Evolutionary conservation across 2,888 invertebrate species (phyloP), one percentile per base, ranked within the genome.

Genomic region (Notodonta ziczac): DNA sequence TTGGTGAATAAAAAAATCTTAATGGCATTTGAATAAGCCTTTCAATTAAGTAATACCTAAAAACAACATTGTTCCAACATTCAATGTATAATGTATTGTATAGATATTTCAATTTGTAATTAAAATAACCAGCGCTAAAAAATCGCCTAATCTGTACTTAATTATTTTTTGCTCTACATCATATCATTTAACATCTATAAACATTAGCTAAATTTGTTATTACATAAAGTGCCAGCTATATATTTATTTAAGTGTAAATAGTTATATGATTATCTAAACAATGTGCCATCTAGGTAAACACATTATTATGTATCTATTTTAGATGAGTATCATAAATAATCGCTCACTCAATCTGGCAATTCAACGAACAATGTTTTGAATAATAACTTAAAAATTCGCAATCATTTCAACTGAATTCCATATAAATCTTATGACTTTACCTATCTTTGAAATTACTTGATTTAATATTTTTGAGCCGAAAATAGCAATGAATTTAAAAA

Each of bases 141-240:
- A 57, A 59, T 40, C 57, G 46, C 40, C 58, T 65, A 63, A 56
- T 51, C 24, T 58, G 62, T 59, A 55, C 62, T 59, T 66, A 62
- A 70, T 66, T 58, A 69, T 59, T 59, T 61, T 61, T 63, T 72
- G 63, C 59, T 69, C 77, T 77, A 80, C 73, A 66, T 68, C 70
- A 69, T 69, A 74, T 78, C 70, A 73, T 83, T 80, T 81, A 86
- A 86, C 82, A 82, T 77, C 87, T 89, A 89, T 80, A 76, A 73
- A 68, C 59, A 77, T 76, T 75, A 72, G 75, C 89, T 88, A 89
- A 84, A 76, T 84, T 84, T 77, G 69, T 79, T 77, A 66, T 78
- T 81, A 85, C 76, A 83, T 83, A 82, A 85, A 78, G 92, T 92
- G 92, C 92, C 84, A 84, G 84, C 92, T 92, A 92, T 80, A 71